phyloP scores from a whole-genome alignment of 2,797 vertebrate species.

The Erpetoichthys calabaricus region DNA sequence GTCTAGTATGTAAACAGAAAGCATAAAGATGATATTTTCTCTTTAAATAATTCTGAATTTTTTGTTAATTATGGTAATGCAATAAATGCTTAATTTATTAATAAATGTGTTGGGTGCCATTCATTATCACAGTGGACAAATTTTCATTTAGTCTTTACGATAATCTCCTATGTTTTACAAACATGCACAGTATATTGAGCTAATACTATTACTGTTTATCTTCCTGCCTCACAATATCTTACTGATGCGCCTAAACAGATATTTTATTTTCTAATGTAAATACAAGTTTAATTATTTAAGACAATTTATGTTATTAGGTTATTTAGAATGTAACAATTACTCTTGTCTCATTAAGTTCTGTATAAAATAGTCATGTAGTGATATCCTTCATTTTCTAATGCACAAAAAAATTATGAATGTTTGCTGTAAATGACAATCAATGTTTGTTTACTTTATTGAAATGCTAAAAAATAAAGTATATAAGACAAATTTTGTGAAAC shows the following conservation, averaged over 20 bases:
- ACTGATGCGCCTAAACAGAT: background rate
- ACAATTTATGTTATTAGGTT: slow-evolving; percentile 50
- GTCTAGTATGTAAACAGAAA: no score
- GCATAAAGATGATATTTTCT: no score
- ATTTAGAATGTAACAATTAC: slow-evolving; percentile 60
- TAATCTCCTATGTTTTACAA: no score
- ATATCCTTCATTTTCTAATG: slow-evolving; percentile 61
- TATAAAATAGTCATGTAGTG: slow-evolving; percentile 63
- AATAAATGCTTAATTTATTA: no score
- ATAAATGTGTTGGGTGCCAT: no score
- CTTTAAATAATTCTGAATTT: no score
- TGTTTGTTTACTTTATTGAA: slow-evolving; percentile 65
- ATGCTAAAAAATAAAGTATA: slow-evolving; percentile 47
- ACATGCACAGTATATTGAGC: no score
- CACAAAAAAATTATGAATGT: slow-evolving; percentile 74
- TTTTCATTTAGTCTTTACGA: no score
- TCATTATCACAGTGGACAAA: no score
- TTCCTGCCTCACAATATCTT: background rate
- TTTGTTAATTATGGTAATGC: no score
- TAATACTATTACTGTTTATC: background rate
- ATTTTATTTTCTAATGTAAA: slow-evolving; percentile 33
- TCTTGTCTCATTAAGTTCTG: slow-evolving; percentile 55
- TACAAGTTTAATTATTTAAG: slow-evolving; percentile 45
- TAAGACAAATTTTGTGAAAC: slow-evolving; percentile 25
- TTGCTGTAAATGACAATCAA: slow-evolving; percentile 79